Conservation (phyloP, 2,113 vertebrate species). For the human (Homo sapiens) region GRCh38 chr18:7778001-7778500, state of each 20-base stretch:
- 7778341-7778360: background rate
- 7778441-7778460: background rate
- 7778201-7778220: background rate
- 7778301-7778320: background rate
- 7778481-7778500: too few species aligned
- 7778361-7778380: background rate
- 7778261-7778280: background rate
- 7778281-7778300: background rate
- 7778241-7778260: background rate
- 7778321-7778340: background rate
- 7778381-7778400: background rate
- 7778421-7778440: background rate
- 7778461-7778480: too few species aligned
- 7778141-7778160: conserved; percentile 35
- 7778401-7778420: background rate
- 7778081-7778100: background rate
- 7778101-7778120: background rate
- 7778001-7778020: background rate
- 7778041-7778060: background rate
- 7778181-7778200: background rate
- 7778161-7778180: background rate
- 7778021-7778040: background rate
- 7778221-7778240: background rate
- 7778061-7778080: background rate
- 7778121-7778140: background rate